Evolutionary conservation across 2,113 vertebrate genomes (phyloP).

Genomic region (Rynchops niger): DNA sequence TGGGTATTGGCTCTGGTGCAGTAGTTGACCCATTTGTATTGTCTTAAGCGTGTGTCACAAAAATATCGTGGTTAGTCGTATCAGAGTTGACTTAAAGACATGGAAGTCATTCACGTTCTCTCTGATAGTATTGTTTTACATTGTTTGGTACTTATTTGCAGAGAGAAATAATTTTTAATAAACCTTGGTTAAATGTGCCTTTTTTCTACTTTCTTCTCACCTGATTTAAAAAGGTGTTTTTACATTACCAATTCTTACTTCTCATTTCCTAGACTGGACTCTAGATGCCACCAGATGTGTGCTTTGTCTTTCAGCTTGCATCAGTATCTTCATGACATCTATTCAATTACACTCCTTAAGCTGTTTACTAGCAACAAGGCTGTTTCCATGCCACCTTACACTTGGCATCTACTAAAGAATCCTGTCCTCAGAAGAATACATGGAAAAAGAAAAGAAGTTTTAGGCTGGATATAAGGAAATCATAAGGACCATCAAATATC

Average conservation of each 20-base stretch:
- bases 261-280: not conserved
- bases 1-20: not conserved
- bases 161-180: not conserved
- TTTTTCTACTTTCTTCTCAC: not conserved
- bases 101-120: not conserved
- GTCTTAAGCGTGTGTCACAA: not conserved
- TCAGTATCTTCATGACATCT: not conserved
- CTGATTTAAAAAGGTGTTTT: not conserved
- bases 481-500: not conserved
- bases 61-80: not conserved
- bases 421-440: not conserved
- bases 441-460: not conserved
- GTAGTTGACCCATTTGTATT: not conserved
- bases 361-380: not conserved
- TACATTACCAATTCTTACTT: not conserved
- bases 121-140: not conserved
- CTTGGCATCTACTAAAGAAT: not conserved
- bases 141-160: not conserved
- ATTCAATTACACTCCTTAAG: not conserved
- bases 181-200: not conserved
- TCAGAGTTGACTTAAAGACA: not conserved
- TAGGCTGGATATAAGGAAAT: not conserved
- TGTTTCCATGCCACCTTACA: not conserved
- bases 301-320: not conserved
- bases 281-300: not conserved